Evolutionary conservation across 2,888 invertebrate genomes (phyloP), one percentile per base, ranked within the genome.

Genomic region (Latrodectus elegans): DNA sequence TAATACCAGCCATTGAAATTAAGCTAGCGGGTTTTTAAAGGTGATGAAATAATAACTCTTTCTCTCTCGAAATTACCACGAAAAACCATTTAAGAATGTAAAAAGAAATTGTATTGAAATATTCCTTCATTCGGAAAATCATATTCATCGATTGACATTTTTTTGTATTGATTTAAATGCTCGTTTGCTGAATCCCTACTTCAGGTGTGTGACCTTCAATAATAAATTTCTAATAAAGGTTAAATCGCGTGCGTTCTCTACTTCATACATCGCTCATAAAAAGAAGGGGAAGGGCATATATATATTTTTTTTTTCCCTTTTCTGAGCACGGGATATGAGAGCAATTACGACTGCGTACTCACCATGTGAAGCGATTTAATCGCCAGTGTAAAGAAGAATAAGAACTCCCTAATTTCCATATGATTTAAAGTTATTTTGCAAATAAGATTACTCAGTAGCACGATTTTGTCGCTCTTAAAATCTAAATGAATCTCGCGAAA

Each of bases 381-480:
- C 81, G 85, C 65, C 75, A 67, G 70, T 79, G 76, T 76, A 75
- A 71, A 76, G 64, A 65, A 65, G 75, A 71, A 77, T 80, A 87
- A 78, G 72, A 87, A 87, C 77, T 60, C 60, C 60, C 81, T 72
- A 87, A 82, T 87, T 87, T 82, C 68, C 78, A 12, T 60, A 78
- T 87, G 87, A 87, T 87, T 87, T 87, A 87, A 87, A 87, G 87
- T 87, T 83, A 78, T 87, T 87, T 87, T 73, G 51, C 78, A 87
- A 87, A 87, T 78, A 87, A 82, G 87, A 87, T 87, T 87, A 87
- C 72, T 67, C n/a, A 80, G 53, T 65, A 68, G 65, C 81, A 76
- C 67, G 74, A 70, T 75, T 65, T 38, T 53, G 53, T 68, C 83
- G 75, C 83, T 77, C 71, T 77, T 76, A 75, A 84, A 73, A 14